phyloP scores from a whole-genome alignment of 2,797 vertebrate genomes.

The Phalanger gymnotis region DNA sequence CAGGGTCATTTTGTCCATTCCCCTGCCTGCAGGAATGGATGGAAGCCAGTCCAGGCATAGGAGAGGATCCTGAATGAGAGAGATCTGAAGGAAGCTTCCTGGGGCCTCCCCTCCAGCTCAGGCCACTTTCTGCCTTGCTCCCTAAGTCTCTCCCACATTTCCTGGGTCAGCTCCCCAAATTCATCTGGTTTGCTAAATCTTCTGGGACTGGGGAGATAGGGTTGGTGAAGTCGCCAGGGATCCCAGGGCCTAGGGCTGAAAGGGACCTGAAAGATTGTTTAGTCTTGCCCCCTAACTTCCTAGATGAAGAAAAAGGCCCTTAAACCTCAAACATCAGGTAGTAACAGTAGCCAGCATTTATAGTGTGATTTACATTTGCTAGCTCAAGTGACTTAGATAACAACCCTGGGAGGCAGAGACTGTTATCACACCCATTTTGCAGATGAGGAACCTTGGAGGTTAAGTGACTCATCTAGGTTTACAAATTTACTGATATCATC shows the following conservation, averaged over 20 bases:
- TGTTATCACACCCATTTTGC: not conserved
- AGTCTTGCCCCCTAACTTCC: not conserved
- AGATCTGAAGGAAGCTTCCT: not conserved
- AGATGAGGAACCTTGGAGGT: not conserved
- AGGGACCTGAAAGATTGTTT: not conserved
- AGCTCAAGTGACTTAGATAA: not conserved
- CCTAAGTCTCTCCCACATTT: not conserved
- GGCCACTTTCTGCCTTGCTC: not conserved
- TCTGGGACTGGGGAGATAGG: not conserved
- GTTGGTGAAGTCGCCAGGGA: not conserved
- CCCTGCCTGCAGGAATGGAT: not conserved
- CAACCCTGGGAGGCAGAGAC: not conserved
- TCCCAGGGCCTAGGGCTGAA: not conserved
- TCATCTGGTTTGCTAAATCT: not conserved
- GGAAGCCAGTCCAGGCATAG: accelerated
- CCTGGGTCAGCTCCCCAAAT: not conserved
- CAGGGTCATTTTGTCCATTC: not conserved
- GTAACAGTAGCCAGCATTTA: not conserved
- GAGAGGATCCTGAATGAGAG: too few relatives aligned
- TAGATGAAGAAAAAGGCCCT: not conserved
- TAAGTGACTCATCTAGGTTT: not conserved
- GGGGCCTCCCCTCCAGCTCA: not conserved
- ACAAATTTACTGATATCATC: not conserved
- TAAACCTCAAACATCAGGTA: not conserved
- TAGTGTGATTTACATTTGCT: not conserved